Base-by-base conservation (phyloP, 2,797 vertebrate genomes). In the Tympanoctomys barrerae region DNA sequence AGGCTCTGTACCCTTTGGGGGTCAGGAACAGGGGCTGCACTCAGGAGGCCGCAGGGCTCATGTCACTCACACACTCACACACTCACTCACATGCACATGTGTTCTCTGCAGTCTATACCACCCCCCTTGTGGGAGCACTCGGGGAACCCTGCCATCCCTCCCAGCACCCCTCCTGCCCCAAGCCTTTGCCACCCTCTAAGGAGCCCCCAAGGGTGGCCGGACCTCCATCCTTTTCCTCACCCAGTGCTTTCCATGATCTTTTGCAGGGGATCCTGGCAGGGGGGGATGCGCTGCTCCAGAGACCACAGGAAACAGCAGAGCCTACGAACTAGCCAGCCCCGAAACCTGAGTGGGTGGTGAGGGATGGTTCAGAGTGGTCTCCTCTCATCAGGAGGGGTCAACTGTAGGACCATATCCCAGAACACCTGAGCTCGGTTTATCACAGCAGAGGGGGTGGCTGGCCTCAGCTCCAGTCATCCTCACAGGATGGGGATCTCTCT, bases 261-360 rank as follows among this genome's bases (percentile, higher is more conserved):
- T 22, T 97, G 95, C 7, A 96, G 73, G 77, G 99, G 97, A 93
- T 99, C 98, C 59, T 62, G 4, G 57, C 84, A 96, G 0, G 95
- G 42, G 21, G 98, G 98, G 96, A 99, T 97, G 52, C 98, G 97
- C 98, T 99, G 98, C 18, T 98, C 98, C 92, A 98, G 98, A 49
- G 99, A 98, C 39, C 99, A 99, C 1, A 99, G 98, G 88, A 98
- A 83, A 2, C 98, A 99, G 78, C 99, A 99, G 31, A 99, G 92
- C 96, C 99, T 99, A 46, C 99, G 98, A 79, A 99, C 99, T 87
- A 99, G 98, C 99, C 99, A 99, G 94, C 99, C 99, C 89, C 99
- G 98, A 97, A 99, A 99, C 98, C 99, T 99, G 92, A 90, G 61
- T 33, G 31, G 21, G 5, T 80, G 66, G 5, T 28, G 75, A 49